Percentiles rank a stretch among this genome's conserved stretches.
phyloP scores from a whole-genome alignment of 2,888 invertebrate species.

The Luperina nickerlii region DNA sequence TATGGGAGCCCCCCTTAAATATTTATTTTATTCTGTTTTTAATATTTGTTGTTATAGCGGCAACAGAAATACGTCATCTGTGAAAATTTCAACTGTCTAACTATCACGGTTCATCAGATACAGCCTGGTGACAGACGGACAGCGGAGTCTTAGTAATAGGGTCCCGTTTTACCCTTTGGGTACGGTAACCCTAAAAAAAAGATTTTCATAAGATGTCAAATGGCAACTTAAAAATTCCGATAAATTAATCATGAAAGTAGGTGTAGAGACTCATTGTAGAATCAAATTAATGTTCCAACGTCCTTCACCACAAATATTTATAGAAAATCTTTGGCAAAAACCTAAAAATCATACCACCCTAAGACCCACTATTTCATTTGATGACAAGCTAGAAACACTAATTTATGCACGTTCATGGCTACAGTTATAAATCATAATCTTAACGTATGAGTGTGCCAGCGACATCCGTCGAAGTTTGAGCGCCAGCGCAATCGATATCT shows the following conservation, averaged over 20 bases:
- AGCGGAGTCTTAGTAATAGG: too few relatives aligned
- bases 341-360: neutral
- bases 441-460: constrained; percentile 55
- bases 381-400: constrained; percentile 52
- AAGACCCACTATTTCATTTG: constrained; percentile 36
- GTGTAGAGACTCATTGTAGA: neutral
- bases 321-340: constrained; percentile 14
- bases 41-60: too few relatives aligned
- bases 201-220: neutral
- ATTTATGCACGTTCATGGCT: constrained; percentile 65
- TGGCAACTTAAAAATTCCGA: neutral
- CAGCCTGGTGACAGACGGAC: too few relatives aligned
- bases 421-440: constrained; percentile 70
- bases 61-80: too few relatives aligned
- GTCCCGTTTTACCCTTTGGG: too few relatives aligned
- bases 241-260: neutral
- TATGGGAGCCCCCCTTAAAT: too few relatives aligned
- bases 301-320: neutral
- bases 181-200: too few relatives aligned
- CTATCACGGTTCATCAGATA: too few relatives aligned
- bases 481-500: constrained; percentile 65
- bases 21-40: too few relatives aligned
- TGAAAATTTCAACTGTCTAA: too few relatives aligned
- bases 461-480: constrained; percentile 66
- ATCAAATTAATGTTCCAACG: neutral